A percentile compares a stretch with the other conserved stretches of the same genome.
These are phyloP conservation scores for Leucozona laternaria DNA, from an alignment of 2,888 invertebrate genomes.

Conservation along the genomic window DNA sequence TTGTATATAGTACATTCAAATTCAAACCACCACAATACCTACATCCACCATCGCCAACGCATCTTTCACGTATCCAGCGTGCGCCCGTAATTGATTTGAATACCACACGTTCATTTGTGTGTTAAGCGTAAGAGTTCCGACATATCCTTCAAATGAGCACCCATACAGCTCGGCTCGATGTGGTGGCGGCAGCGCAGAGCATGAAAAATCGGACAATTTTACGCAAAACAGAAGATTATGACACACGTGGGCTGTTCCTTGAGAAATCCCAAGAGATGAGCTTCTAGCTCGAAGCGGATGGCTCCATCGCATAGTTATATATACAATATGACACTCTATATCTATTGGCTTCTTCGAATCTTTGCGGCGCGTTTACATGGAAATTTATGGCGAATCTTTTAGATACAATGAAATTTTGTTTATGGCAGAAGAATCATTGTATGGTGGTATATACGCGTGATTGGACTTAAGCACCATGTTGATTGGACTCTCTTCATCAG, in stretches of 20 bases:
- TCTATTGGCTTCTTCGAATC: background rate
- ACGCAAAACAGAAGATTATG: constrained; percentile 67
- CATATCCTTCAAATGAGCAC: constrained; percentile 57
- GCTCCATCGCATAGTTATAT: background rate
- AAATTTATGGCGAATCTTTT: constrained; percentile 68
- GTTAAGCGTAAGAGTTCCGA: constrained; percentile 60
- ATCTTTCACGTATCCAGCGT: constrained; percentile 52
- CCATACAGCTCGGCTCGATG: too few species aligned
- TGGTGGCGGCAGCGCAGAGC: too few species aligned
- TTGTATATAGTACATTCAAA: too few species aligned
- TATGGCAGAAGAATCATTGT: constrained; percentile 62
- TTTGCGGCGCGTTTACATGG: constrained; percentile 24
- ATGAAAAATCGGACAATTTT: constrained; percentile 65
- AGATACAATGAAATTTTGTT: constrained; percentile 57
- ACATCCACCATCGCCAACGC: constrained; percentile 52
- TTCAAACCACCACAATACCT: background rate
- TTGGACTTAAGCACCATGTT: constrained; percentile 72
- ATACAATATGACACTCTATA: background rate
- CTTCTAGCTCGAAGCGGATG: background rate
- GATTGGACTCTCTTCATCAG: constrained; percentile 66
- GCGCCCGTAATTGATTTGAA: constrained; percentile 72
- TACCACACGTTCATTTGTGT: constrained; percentile 48
- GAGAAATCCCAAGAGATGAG: background rate
- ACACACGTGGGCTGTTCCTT: constrained; percentile 59
- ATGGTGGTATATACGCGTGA: constrained; percentile 47